These are phyloP conservation scores for Ostrea denselamellosa DNA, from an alignment of 1,140 invertebrate genomes.

Conservation along the genomic window DNA sequence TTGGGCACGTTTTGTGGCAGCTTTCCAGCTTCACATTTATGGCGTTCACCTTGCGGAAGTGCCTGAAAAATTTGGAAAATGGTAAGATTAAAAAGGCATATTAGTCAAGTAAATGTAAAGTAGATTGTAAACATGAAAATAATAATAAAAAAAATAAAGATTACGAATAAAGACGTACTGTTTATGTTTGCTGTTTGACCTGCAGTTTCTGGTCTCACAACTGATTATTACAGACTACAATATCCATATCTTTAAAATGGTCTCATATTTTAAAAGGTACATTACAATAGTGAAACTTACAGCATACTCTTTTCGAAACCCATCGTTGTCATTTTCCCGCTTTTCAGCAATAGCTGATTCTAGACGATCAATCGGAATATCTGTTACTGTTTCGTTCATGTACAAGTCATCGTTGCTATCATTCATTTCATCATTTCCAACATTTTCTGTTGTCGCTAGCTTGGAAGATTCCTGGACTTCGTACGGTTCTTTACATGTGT, in stretches of 20 bases:
- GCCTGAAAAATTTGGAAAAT: neutral
- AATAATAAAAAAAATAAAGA: no score
- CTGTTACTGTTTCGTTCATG: neutral
- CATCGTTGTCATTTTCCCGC: neutral
- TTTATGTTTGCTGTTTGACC: no score
- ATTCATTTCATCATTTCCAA: neutral
- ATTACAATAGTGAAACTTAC: neutral
- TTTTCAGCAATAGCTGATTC: neutral
- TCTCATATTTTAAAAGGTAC: no score
- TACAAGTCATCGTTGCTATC: neutral
- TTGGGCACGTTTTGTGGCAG: neutral
- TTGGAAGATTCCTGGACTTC: neutral
- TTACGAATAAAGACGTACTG: no score
- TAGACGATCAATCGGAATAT: neutral
- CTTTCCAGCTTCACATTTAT: neutral
- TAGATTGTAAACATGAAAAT: no score
- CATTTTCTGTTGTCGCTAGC: neutral
- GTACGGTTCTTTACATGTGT: neutral
- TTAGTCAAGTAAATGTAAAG: no score
- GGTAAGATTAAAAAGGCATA: no score
- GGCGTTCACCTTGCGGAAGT: neutral
- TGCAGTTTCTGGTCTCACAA: no score
- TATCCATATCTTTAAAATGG: no score
- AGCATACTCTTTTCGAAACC: slow-evolving; percentile 4
- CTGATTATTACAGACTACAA: no score